Base-by-base conservation (phyloP, 2,797 vertebrate species). In the Megaceryle alcyon region DNA sequence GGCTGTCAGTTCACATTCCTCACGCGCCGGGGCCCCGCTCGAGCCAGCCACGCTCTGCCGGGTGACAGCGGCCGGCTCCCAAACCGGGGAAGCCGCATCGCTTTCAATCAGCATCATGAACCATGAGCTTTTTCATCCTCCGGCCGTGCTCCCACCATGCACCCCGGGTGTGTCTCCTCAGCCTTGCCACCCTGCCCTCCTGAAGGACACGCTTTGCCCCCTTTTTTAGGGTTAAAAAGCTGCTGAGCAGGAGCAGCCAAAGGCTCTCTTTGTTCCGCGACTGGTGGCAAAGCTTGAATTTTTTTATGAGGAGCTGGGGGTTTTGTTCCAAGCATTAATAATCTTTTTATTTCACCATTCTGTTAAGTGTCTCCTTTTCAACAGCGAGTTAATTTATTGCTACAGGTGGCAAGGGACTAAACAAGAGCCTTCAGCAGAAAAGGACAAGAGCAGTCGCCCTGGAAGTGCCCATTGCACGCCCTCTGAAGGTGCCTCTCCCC, bases 1-100 rank as follows among this genome's bases (percentile, higher is more conserved):
- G 29, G 48, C 81, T 94, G 92, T 90, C 96, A 92, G 93, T 71
- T 93, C 84, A 0, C 56, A 93, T 86, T 35, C 26, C 90, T 96
- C 90, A 87, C 37, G 44, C 87, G 14, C 90, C 43, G 14, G 56
- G 71, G 76, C 75, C 22, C 71, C 13, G 51, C 88, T 65, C 53
- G 0, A 90, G 85, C 86, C 75, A 2, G 73, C 35, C 63, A 35
- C 69, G 4, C 77, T 89, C 65, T 1, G 3, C 86, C 12, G 85
- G 59, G 39, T 9, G 35, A 79, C 7, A 5, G 68, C 10, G 3
- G 48, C 48, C 28, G 2, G 49, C 39, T 95, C 82, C 22, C 75
- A 63, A 53, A 31, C 20, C 3, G 14, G 28, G 64, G 64, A 73
- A 82, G 53, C 63, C 3, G 3, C 59, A 80, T 35, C 70, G 0